A percentile compares a stretch with the other conserved stretches of the same genome.
Evolutionary conservation across 2,888 invertebrate genomes (phyloP).

Genomic region (Lypha dubia): DNA sequence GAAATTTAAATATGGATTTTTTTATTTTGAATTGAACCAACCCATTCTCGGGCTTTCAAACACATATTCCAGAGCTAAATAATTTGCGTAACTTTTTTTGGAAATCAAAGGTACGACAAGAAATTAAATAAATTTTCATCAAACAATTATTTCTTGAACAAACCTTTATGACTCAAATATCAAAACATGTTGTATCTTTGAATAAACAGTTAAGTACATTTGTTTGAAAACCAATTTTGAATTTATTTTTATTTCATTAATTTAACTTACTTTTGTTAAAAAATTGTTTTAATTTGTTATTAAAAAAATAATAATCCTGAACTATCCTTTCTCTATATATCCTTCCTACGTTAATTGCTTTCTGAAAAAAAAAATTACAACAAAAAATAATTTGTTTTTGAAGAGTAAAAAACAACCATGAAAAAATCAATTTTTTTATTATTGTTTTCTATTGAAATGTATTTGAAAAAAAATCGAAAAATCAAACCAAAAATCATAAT

Average conservation of each 20-base stretch:
- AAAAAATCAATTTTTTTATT: neutral
- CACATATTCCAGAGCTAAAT: no score
- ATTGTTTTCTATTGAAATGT: constrained; percentile 49
- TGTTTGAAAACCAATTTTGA: constrained; percentile 38
- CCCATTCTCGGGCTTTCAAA: no score
- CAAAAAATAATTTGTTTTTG: constrained; percentile 7
- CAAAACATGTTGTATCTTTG: constrained; percentile 22
- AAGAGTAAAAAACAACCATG: constrained; percentile 22
- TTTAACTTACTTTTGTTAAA: constrained; percentile 11
- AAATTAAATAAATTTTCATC: neutral
- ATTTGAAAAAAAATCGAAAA: constrained; percentile 40
- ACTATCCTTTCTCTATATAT: constrained; percentile 69
- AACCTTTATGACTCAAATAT: constrained; percentile 33
- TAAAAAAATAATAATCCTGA: constrained; percentile 43
- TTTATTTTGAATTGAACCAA: no score
- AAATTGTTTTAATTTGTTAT: constrained; percentile 14
- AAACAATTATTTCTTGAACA: constrained; percentile 48
- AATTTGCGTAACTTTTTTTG: neutral
- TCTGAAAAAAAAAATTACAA: constrained; percentile 19
- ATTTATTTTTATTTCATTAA: constrained; percentile 10
- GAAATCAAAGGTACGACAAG: neutral
- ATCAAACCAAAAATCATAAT: constrained; percentile 67
- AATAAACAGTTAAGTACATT: constrained; percentile 59
- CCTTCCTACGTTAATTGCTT: constrained; percentile 55
- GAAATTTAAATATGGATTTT: no score